Evolutionary conservation across 2,888 invertebrate species (phyloP).

Genomic region (Zaprionus obscuricornis): DNA sequence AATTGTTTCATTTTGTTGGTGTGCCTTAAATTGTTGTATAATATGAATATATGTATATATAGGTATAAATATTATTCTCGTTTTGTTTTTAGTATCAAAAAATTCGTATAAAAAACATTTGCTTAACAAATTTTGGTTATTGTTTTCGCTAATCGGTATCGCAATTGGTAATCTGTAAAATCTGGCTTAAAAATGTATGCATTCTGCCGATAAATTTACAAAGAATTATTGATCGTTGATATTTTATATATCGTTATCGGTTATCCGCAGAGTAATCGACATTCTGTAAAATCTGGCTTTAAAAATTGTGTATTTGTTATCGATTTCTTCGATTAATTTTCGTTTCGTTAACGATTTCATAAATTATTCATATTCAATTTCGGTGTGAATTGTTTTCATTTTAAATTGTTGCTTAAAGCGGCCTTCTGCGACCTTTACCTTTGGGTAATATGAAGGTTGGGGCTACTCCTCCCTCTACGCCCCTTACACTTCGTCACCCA

Average conservation of each 20-base stretch:
- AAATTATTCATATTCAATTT: constrained; percentile 27
- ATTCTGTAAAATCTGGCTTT: constrained; percentile 67
- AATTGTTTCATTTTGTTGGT: constrained; percentile 22
- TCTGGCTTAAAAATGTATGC: neutral
- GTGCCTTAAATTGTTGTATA: constrained; percentile 44
- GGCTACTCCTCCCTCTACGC: no score
- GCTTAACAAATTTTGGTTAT: constrained; percentile 64
- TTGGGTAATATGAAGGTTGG: no score
- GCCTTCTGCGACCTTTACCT: constrained; percentile 1
- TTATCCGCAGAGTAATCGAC: no score
- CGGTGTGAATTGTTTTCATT: constrained; percentile 40
- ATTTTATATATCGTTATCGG: no score
- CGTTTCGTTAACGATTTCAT: constrained; percentile 18
- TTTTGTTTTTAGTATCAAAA: constrained; percentile 66
- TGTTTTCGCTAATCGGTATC: constrained; percentile 12
- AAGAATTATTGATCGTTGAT: no score
- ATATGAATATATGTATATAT: constrained; percentile 51
- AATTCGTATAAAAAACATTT: constrained; percentile 68
- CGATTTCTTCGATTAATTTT: constrained; percentile 18
- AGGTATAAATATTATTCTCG: constrained; percentile 58
- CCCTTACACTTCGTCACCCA: neutral
- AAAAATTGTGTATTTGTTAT: constrained; percentile 55
- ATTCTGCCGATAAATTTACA: no score
- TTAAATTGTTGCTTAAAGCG: constrained; percentile 14
- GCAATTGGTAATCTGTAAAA: no score